These are phyloP conservation scores for Lucifuga dentata DNA, from an alignment of 2,113 vertebrate genomes.

Conservation along the genomic window DNA sequence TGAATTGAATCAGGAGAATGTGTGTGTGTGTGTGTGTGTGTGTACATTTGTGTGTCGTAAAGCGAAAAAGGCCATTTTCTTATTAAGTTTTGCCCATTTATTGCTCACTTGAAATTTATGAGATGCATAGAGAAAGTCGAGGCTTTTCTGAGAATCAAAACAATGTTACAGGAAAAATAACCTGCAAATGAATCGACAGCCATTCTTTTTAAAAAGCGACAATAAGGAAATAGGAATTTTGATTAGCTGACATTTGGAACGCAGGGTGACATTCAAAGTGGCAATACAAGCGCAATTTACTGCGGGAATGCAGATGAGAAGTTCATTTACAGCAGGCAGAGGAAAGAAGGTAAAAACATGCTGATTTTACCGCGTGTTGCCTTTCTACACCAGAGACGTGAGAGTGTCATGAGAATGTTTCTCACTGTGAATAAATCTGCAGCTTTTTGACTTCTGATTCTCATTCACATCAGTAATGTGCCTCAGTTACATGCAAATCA, in stretches of 20 bases:
- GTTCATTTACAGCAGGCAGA: constrained; percentile 37
- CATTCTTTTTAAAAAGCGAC: constrained; percentile 38
- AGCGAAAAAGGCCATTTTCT: constrained; percentile 14
- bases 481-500: too few relatives aligned
- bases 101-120: constrained; percentile 45
- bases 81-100: constrained; percentile 31
- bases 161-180: constrained; percentile 29
- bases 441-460: constrained; percentile 7
- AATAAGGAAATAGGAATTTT: constrained; percentile 63
- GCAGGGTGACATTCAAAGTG: constrained; percentile 66
- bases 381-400: background rate
- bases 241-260: constrained; percentile 78
- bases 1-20: constrained; percentile 7
- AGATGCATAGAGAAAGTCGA: constrained; percentile 52
- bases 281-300: constrained; percentile 50
- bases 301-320: constrained; percentile 64
- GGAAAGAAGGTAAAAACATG: constrained; percentile 29
- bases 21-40: background rate
- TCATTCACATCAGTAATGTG: background rate
- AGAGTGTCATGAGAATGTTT: too few relatives aligned
- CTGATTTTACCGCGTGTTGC: background rate
- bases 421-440: background rate
- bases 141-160: constrained; percentile 37
- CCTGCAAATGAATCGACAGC: constrained; percentile 36
- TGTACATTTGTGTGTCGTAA: background rate